Percentiles rank a stretch among this genome's conserved stretches.
Conservation (phyloP, 35 echinoderm and acorn worm genomes). For the Apostichopus japonicus region DNA sequence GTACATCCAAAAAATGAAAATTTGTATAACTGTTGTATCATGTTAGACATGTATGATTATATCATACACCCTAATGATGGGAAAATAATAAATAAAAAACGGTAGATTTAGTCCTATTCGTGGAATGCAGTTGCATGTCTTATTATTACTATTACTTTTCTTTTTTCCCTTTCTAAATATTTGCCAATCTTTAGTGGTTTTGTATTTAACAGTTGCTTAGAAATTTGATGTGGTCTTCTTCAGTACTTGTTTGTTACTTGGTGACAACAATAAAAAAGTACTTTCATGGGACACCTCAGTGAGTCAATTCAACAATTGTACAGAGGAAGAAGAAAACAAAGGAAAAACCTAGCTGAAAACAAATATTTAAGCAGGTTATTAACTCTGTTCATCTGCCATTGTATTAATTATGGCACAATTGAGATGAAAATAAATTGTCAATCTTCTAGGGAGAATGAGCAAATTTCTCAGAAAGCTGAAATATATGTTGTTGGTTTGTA, state of each 20-base stretch:
- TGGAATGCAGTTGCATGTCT: slow-evolving; percentile 21
- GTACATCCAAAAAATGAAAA: slow-evolving; percentile 40
- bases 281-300: background rate
- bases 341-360: background rate
- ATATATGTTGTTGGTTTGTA: slow-evolving; percentile 28
- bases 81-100: background rate
- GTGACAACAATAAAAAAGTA: slow-evolving; percentile 44
- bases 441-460: background rate
- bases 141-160: background rate
- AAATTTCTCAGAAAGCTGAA: slow-evolving; percentile 11
- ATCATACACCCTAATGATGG: background rate
- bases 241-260: slow-evolving; percentile 21
- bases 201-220: slow-evolving; percentile 14
- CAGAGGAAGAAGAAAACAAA: background rate
- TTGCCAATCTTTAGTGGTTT: slow-evolving; percentile 49
- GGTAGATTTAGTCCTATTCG: background rate
- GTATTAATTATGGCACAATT: background rate
- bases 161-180: slow-evolving; percentile 20
- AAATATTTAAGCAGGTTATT: background rate
- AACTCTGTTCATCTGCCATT: background rate
- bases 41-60: slow-evolving; percentile 8
- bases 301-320: background rate
- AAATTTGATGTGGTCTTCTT: slow-evolving; percentile 38
- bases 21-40: slow-evolving; percentile 49
- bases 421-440: too few relatives aligned